phyloP scores from a whole-genome alignment of 1,140 invertebrate species.

The Matsumurasca onukii region DNA sequence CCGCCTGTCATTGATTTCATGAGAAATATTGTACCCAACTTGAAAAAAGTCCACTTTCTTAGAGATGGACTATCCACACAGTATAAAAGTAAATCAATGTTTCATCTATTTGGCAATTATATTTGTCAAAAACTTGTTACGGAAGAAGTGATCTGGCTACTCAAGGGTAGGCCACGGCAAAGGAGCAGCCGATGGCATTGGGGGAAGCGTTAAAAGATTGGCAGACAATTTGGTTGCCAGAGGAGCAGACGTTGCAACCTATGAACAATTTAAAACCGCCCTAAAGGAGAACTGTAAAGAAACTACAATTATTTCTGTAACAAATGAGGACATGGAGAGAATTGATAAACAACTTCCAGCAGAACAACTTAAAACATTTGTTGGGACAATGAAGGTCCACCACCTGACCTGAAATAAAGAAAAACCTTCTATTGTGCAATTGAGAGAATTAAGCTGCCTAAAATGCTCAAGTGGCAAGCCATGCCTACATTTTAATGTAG shows the following conservation, averaged over 20 bases:
- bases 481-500: slow-evolving; percentile 23
- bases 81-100: slow-evolving; percentile 34
- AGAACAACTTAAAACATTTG: slow-evolving; percentile 13
- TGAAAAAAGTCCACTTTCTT: slow-evolving; percentile 30
- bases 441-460: slow-evolving; percentile 25
- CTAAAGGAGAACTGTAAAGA: slow-evolving; percentile 21
- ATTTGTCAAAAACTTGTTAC: slow-evolving; percentile 32
- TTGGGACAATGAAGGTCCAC: slow-evolving; percentile 28
- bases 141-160: slow-evolving; percentile 35
- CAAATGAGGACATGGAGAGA: slow-evolving; percentile 19
- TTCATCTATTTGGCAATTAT: slow-evolving; percentile 33
- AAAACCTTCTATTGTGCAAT: slow-evolving; percentile 21
- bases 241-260: slow-evolving; percentile 36
- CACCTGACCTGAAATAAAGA: slow-evolving; percentile 28
- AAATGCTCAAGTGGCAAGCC: slow-evolving; percentile 26
- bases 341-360: slow-evolving; percentile 17
- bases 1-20: slow-evolving; percentile 44
- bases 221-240: slow-evolving; percentile 36
- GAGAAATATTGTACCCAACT: slow-evolving; percentile 36
- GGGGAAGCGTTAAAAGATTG: slow-evolving; percentile 39
- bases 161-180: slow-evolving; percentile 41
- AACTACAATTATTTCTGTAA: slow-evolving; percentile 22
- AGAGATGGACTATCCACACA: slow-evolving; percentile 16
- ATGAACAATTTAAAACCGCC: slow-evolving; percentile 27
- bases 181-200: slow-evolving; percentile 40